Evolutionary conservation across 2,113 vertebrate genomes (phyloP).

Genomic region (Catagonus wagneri): DNA sequence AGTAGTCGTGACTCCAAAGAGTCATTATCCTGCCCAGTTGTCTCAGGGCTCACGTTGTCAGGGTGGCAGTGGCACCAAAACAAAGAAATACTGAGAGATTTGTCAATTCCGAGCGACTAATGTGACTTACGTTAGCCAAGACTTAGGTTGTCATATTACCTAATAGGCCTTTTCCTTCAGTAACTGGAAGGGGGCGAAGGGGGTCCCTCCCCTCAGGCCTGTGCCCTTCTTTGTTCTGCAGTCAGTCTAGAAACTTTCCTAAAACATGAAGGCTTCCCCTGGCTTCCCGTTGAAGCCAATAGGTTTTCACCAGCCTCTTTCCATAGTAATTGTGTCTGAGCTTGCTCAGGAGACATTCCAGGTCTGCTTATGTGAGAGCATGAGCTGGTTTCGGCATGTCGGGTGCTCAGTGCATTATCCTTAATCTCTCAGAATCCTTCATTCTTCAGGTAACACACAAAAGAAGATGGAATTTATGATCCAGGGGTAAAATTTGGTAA

Average conservation of each 20-base stretch:
- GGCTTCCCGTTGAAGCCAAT: slow-evolving; percentile 23
- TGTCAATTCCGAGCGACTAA: slow-evolving; percentile 6
- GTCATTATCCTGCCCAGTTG: slow-evolving; percentile 18
- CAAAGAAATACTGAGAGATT: slow-evolving; percentile 47
- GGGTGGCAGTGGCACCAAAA: slow-evolving; percentile 32
- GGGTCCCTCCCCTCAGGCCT: not conserved
- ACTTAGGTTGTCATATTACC: not conserved
- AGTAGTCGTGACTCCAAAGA: not conserved
- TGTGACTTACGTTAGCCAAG: not conserved
- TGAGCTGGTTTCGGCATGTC: slow-evolving; percentile 26
- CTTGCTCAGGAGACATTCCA: slow-evolving; percentile 61
- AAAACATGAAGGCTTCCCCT: not conserved
- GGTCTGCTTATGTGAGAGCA: not conserved
- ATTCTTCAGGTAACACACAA: slow-evolving; percentile 35
- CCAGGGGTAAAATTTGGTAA: not conserved
- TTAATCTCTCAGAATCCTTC: slow-evolving; percentile 29
- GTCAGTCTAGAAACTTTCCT: not conserved
- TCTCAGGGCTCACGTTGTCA: not conserved
- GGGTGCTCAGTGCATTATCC: not conserved
- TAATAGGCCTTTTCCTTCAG: slow-evolving; percentile 14
- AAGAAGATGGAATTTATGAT: slow-evolving; percentile 34
- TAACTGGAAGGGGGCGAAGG: slow-evolving; percentile 1
- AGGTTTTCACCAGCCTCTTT: slow-evolving; percentile 58
- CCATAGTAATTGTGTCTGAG: slow-evolving; percentile 43
- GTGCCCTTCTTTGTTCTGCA: not conserved